Base-by-base conservation (phyloP, 2,888 invertebrate genomes). In the Spatulosminthurus flaviceps region DNA sequence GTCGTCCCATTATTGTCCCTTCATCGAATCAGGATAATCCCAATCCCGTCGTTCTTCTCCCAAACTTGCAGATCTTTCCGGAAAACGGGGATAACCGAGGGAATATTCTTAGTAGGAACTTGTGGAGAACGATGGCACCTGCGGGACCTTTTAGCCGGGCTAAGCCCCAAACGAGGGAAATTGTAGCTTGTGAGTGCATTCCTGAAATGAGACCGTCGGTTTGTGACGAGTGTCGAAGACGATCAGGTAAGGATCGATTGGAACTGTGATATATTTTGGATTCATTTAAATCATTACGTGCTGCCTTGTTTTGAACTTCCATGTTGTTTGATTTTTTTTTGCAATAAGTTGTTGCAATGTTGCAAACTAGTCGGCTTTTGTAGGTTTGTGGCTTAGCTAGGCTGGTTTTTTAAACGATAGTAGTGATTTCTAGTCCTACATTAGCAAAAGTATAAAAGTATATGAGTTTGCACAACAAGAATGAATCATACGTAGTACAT, bases 181-280 rank as follows among this genome's bases (percentile, higher is more conserved):
- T 72, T 24, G 42, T 72, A 11, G 72, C 72, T 42, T 72, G 72
- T 51, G 72, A 72, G 22, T 72, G 72, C 41, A 64, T 24, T 64
- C 64, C 64, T 19, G 72, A 72, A 1, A 24, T 72, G 43, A 22
- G 16, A 9, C 34, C 24, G 2, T 51, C 51, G 1, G 26, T 24
- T 51, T 72, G 72, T 72, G 72, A 72, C 11, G 72, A 72, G 28
- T 72, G 72, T 24, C n/a, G 72, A 51, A 21, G 72, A 26, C 43
- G 72, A 51, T 43, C 72, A 51, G 72, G 72, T 72, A 72, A 64
- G 13, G 11, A 24, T 22, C n/a, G 61, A 19, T 13, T 61, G 19
- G 11, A 61, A 21, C 11, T 61, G 61, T 61, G 61, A 41, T 41
- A 41, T 13, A 41, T 7, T 9, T 41, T 41, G 41, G 7, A 41